A percentile compares a stretch with the other conserved stretches of the same genome.
phyloP scores from a whole-genome alignment of 2,797 vertebrate genomes.

The Prionace glauca region DNA sequence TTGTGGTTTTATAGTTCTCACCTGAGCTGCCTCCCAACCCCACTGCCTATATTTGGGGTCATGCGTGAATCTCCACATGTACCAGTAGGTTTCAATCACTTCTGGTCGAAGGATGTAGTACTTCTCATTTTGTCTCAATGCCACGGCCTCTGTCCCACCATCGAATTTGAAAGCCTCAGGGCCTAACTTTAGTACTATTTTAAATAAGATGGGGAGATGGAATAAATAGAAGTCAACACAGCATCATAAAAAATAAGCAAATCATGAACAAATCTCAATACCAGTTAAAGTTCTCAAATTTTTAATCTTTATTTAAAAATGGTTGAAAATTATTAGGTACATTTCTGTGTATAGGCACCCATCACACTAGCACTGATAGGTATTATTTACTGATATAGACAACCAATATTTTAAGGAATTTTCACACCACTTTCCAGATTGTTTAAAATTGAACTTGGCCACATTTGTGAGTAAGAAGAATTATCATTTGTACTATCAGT shows the following conservation, averaged over 20 bases:
- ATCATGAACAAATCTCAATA: neutral
- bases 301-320: neutral
- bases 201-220: conserved; percentile 39
- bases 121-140: conserved; percentile 92
- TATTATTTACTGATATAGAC: neutral
- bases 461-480: neutral
- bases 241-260: neutral
- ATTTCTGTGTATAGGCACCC: too few relatives aligned
- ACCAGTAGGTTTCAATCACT: conserved; percentile 98
- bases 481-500: neutral
- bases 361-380: too few relatives aligned
- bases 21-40: conserved; percentile 97
- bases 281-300: neutral
- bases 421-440: neutral
- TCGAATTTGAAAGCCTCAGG: conserved; percentile 97
- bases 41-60: conserved; percentile 94
- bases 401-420: neutral
- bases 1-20: conserved; percentile 47
- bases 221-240: neutral
- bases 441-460: neutral
- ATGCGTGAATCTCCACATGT: conserved; percentile 96
- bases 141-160: conserved; percentile 86
- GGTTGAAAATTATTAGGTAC: neutral
- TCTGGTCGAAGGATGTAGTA: conserved; percentile 96
- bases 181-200: conserved; percentile 83